Percentiles rank a stretch among this genome's conserved stretches.
These are phyloP conservation scores for Pardosa pseudoannulata DNA, from an alignment of 2,888 invertebrate species.

Conservation along the genomic window DNA sequence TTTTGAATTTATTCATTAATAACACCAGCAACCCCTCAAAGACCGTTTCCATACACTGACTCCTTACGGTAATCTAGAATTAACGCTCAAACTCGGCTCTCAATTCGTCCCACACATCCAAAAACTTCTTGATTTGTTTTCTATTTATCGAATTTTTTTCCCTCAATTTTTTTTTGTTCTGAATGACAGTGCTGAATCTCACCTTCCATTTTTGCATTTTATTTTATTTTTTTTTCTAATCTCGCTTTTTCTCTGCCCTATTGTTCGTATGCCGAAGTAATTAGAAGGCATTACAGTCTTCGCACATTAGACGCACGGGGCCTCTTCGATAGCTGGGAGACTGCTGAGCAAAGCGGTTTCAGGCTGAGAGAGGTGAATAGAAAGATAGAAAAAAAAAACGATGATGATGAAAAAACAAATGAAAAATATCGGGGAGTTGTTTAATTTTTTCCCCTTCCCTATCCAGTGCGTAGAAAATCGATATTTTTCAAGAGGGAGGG, in stretches of 20 bases:
- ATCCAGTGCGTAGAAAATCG: slow-evolving; percentile 48
- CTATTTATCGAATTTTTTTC: slow-evolving; percentile 3
- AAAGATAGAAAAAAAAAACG: slow-evolving; percentile 17
- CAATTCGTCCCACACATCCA: not conserved
- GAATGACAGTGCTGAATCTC: slow-evolving; percentile 17
- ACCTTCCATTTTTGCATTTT: slow-evolving; percentile 9
- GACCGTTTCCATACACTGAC: too few relatives aligned
- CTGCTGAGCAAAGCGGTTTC: slow-evolving; percentile 71
- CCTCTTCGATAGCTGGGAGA: slow-evolving; percentile 57
- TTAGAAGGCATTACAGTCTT: slow-evolving; percentile 64
- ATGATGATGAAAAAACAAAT: slow-evolving; percentile 35
- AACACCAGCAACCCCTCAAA: too few relatives aligned
- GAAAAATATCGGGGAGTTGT: slow-evolving; percentile 37
- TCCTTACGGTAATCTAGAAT: not conserved
- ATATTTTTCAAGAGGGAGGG: slow-evolving; percentile 54
- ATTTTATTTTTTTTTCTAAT: slow-evolving; percentile 3
- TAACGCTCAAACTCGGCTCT: slow-evolving; percentile 3
- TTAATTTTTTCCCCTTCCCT: slow-evolving; percentile 48
- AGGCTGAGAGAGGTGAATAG: slow-evolving; percentile 22
- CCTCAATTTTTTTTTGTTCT: not conserved
- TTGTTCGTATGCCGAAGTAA: slow-evolving; percentile 67
- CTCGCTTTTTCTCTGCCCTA: slow-evolving; percentile 30
- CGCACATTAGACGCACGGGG: slow-evolving; percentile 33
- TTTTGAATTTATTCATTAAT: too few relatives aligned
- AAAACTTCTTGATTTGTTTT: not conserved